Conservation (phyloP, 2,113 vertebrate genomes). For the Nycticryphes semicollaris region DNA sequence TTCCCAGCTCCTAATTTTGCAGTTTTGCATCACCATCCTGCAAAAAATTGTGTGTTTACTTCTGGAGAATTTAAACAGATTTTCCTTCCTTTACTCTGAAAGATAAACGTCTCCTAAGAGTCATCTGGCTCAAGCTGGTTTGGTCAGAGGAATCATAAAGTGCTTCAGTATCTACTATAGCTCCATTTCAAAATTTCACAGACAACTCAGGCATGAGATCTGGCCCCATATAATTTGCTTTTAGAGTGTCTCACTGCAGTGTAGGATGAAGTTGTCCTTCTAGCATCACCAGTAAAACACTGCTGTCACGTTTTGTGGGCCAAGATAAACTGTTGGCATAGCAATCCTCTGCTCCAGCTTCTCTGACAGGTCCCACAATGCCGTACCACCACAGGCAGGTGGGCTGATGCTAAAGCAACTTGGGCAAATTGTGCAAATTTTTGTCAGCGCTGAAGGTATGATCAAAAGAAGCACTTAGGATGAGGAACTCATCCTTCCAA, state of each 20-base stretch:
- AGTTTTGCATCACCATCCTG: not conserved
- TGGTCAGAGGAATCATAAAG: not conserved
- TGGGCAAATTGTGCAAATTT: not conserved
- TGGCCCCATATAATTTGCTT: not conserved
- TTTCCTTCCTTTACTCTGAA: not conserved
- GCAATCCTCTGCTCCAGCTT: not conserved
- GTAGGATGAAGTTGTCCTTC: not conserved
- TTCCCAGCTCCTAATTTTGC: not conserved
- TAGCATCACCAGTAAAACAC: fast-evolving
- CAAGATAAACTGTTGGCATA: not conserved
- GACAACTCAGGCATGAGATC: not conserved
- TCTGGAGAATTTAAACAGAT: not conserved
- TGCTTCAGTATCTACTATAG: not conserved
- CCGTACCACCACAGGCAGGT: not conserved
- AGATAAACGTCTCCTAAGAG: not conserved
- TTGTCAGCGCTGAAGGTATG: not conserved
- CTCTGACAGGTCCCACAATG: not conserved
- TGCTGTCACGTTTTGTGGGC: not conserved
- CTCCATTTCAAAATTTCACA: not conserved
- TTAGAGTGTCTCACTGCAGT: not conserved
- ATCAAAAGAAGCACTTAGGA: slow-evolving; percentile 22
- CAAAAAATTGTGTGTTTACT: not conserved
- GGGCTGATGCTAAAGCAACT: not conserved
- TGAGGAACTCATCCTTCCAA: not conserved
- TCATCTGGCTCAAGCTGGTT: not conserved